A percentile compares a stretch with the other conserved stretches of the same genome.
phyloP scores from a whole-genome alignment of 2,113 vertebrate genomes.

The Esox niger region DNA sequence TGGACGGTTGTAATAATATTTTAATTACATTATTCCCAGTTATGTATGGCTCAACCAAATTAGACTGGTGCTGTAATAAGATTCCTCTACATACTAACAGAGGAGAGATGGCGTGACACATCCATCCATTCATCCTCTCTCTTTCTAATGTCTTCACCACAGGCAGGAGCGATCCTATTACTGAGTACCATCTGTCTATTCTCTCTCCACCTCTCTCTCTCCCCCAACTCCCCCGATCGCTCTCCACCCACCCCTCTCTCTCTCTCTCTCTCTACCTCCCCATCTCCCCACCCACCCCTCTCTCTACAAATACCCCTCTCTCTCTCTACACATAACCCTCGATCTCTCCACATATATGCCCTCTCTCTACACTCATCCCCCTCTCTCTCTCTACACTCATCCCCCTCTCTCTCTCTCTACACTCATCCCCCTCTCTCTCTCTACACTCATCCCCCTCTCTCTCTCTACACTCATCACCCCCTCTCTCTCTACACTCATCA shows the following conservation, averaged over 20 bases:
- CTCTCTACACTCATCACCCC: not conserved
- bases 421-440: not conserved
- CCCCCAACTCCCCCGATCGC: not conserved
- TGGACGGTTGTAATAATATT: too few species aligned
- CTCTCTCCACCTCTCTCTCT: not conserved
- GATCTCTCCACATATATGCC: too few species aligned
- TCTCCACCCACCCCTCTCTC: not conserved
- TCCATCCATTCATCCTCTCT: slow-evolving; percentile 26
- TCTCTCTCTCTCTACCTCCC: not conserved
- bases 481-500: slow-evolving; percentile 39
- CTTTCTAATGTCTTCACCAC: slow-evolving; percentile 55
- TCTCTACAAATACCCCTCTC: too few species aligned
- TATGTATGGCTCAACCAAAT: too few species aligned
- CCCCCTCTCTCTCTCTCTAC: not conserved
- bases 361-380: not conserved
- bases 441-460: not conserved
- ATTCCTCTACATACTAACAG: slow-evolving; percentile 14
- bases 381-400: too few species aligned
- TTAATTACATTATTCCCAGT: too few species aligned
- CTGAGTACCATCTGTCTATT: slow-evolving; percentile 66
- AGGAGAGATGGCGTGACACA: slow-evolving; percentile 33
- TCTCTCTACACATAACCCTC: too few species aligned
- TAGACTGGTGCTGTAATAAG: too few species aligned
- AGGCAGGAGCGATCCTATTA: slow-evolving; percentile 57
- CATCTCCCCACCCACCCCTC: too few species aligned